Evolutionary conservation across 2,888 invertebrate genomes (phyloP).

Genomic region (Dryobotodes eremita): DNA sequence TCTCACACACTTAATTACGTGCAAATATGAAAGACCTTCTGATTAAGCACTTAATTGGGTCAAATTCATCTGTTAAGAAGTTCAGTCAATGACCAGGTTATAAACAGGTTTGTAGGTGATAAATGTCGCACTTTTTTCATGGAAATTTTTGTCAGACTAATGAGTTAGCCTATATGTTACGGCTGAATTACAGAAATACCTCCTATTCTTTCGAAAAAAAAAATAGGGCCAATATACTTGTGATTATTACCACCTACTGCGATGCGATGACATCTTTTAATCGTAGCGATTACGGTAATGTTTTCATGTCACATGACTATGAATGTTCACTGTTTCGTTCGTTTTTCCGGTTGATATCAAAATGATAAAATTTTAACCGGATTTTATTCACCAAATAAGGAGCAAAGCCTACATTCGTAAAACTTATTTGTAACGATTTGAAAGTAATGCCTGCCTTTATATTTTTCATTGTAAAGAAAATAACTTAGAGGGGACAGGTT

Average conservation of each 20-base stretch:
- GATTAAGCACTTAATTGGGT: slow-evolving; percentile 63
- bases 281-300: background rate
- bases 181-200: background rate
- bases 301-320: background rate
- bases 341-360: background rate
- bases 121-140: slow-evolving; percentile 13
- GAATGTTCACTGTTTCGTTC: background rate
- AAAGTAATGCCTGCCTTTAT: background rate
- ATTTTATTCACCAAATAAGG: background rate
- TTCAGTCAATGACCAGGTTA: slow-evolving; percentile 24
- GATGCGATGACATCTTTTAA: background rate
- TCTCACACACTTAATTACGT: slow-evolving; percentile 72
- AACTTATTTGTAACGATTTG: background rate
- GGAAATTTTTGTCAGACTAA: background rate
- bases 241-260: background rate
- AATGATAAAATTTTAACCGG: background rate
- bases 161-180: too few relatives aligned
- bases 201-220: background rate
- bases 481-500: background rate
- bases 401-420: too few relatives aligned
- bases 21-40: slow-evolving; percentile 68
- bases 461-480: background rate
- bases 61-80: slow-evolving; percentile 49
- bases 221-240: background rate
- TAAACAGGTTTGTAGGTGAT: slow-evolving; percentile 2